Conservation (phyloP, 2,113 vertebrate species). For the Colossoma macropomum region DNA sequence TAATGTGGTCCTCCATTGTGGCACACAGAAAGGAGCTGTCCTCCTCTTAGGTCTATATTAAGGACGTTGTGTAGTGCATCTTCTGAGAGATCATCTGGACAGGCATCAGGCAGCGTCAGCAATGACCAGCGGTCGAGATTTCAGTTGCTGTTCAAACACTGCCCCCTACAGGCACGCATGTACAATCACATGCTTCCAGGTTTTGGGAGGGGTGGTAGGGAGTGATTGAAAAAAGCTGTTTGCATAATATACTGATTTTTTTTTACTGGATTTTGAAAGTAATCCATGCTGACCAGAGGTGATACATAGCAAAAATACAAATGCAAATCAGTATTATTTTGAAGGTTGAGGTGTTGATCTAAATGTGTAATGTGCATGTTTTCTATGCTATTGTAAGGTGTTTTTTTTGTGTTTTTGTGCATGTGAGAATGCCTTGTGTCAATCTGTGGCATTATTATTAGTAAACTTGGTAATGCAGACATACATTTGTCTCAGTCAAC, state of each 20-base stretch:
- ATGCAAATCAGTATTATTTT: not conserved
- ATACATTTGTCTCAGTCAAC: not conserved
- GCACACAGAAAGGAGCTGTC: not conserved
- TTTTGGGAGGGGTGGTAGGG: not conserved
- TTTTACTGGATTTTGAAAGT: not conserved
- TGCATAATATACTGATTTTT: not conserved
- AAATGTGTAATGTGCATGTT: not conserved
- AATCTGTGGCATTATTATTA: conserved; percentile 1
- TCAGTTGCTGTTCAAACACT: conserved; percentile 16
- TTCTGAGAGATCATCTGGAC: not conserved
- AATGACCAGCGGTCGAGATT: not conserved
- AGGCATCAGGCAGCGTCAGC: not conserved
- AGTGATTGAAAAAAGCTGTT: not conserved
- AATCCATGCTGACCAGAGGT: not conserved
- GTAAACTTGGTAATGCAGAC: conserved; percentile 1
- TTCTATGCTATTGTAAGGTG: not conserved
- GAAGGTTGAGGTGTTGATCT: not conserved
- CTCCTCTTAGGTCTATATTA: not conserved
- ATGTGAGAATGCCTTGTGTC: not conserved
- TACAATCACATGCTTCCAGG: conserved; percentile 3
- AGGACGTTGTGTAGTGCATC: conserved; percentile 10
- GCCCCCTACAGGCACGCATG: conserved; percentile 6
- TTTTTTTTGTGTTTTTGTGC: not conserved
- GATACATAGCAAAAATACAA: not conserved
- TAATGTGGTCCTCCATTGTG: not conserved